Percentiles rank a stretch among this genome's conserved stretches.
phyloP scores from a whole-genome alignment of 2,797 vertebrate species.

The Natrix natrix region DNA sequence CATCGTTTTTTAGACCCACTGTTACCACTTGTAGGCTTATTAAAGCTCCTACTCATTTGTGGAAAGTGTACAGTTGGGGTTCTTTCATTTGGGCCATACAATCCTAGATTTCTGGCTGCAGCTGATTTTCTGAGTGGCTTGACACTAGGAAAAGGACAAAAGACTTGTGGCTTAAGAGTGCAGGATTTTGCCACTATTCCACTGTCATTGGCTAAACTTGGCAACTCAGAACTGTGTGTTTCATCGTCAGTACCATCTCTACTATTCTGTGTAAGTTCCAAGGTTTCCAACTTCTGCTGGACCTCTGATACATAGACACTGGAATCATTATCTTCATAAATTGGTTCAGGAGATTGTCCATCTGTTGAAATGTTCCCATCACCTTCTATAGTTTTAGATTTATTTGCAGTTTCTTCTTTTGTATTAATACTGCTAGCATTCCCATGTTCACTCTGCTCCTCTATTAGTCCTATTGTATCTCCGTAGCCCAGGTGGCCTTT shows the following conservation, averaged over 20 bases:
- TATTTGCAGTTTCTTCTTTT: slow-evolving; percentile 35
- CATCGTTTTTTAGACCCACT: slow-evolving; percentile 79
- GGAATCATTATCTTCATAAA: slow-evolving; percentile 40
- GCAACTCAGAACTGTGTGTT: slow-evolving; percentile 63
- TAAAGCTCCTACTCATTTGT: slow-evolving; percentile 88
- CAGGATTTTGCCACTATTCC: slow-evolving; percentile 57
- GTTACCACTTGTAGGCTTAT: slow-evolving; percentile 66
- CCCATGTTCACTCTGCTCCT: slow-evolving; percentile 69
- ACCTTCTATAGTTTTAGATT: slow-evolving; percentile 15
- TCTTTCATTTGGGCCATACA: slow-evolving; percentile 91
- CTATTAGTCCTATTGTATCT: slow-evolving; percentile 76
- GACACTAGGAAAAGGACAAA: slow-evolving; percentile 90
- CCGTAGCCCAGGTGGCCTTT: slow-evolving; percentile 83
- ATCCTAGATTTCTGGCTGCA: slow-evolving; percentile 90
- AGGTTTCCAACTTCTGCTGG: slow-evolving; percentile 78
- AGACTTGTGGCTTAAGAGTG: slow-evolving; percentile 73
- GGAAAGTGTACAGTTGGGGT: slow-evolving; percentile 92
- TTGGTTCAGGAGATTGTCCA: slow-evolving; percentile 59
- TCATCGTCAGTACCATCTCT: slow-evolving; percentile 44
- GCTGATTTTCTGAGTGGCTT: slow-evolving; percentile 91
- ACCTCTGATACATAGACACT: slow-evolving; percentile 66
- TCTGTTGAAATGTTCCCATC: slow-evolving; percentile 51
- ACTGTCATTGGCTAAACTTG: slow-evolving; percentile 60
- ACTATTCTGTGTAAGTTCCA: slow-evolving; percentile 74
- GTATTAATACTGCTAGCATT: slow-evolving; percentile 46